Conservation (phyloP, 1,140 invertebrate genomes). For the Tetramorium alpestre region DNA sequence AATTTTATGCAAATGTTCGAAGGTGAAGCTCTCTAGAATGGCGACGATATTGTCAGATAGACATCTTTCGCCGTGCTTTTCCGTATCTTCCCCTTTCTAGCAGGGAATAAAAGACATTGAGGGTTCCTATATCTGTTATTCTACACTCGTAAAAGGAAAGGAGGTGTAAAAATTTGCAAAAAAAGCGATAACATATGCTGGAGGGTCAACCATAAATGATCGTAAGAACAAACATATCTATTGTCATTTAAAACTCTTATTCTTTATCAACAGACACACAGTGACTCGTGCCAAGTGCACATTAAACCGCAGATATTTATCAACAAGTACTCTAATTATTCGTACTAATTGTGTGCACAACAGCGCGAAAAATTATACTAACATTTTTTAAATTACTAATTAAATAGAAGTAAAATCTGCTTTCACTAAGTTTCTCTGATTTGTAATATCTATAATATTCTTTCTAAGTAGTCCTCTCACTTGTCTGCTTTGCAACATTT, state of each 20-base stretch:
- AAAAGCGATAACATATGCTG: slow-evolving; percentile 45
- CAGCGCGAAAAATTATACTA: not conserved
- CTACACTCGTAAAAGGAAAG: slow-evolving; percentile 82
- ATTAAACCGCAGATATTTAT: not conserved
- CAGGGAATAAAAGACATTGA: slow-evolving; percentile 44
- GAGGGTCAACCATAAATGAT: not conserved
- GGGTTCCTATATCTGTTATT: slow-evolving; percentile 76
- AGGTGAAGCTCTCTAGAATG: slow-evolving; percentile 55
- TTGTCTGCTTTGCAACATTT: not conserved
- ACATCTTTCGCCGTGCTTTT: slow-evolving; percentile 19
- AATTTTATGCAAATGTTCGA: slow-evolving; percentile 83
- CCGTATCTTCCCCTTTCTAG: slow-evolving; percentile 48
- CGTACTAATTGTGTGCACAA: not conserved
- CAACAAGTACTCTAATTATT: not conserved
- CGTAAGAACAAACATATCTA: not conserved
- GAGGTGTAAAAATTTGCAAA: slow-evolving; percentile 82
- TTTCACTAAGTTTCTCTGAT: slow-evolving; percentile 64
- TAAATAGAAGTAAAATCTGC: not conserved
- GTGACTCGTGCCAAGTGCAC: no score
- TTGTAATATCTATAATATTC: slow-evolving; percentile 2
- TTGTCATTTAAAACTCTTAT: not conserved
- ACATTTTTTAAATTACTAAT: not conserved
- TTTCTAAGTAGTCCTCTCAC: not conserved
- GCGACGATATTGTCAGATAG: slow-evolving; percentile 56
- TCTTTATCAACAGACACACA: not conserved